phyloP scores from a whole-genome alignment of 2,113 vertebrate genomes.

The Archilochus colubris region DNA sequence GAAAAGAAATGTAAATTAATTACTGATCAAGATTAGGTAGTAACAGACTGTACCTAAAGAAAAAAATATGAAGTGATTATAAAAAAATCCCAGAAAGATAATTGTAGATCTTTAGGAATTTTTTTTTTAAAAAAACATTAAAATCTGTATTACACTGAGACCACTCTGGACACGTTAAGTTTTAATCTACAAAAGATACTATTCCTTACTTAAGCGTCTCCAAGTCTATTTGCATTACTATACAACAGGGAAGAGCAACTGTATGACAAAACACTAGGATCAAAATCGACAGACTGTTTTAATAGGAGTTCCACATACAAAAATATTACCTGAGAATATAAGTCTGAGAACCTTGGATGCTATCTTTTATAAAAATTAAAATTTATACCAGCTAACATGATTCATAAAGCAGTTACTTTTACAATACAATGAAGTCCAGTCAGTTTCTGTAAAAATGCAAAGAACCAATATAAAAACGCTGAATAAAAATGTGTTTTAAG shows the following conservation, averaged over 20 bases:
- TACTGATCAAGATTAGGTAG: neutral
- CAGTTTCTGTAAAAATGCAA: neutral
- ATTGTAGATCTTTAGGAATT: neutral
- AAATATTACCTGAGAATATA: neutral
- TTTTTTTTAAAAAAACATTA: neutral
- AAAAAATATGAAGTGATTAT: neutral
- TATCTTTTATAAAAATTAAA: neutral
- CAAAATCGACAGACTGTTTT: neutral
- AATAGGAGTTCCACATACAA: neutral
- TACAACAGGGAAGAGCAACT: neutral
- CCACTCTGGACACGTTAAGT: neutral
- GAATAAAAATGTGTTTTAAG: neutral
- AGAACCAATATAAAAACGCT: neutral
- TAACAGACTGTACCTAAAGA: neutral
- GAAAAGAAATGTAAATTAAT: conserved; percentile 36
- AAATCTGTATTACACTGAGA: neutral
- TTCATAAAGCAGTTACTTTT: neutral
- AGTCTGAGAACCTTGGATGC: neutral
- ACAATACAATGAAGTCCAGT: neutral
- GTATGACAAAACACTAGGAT: neutral
- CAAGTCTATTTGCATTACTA: neutral
- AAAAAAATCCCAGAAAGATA: neutral
- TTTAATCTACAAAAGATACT: neutral
- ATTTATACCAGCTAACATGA: neutral
- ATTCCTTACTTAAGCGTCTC: neutral